A percentile compares a stretch with the other conserved stretches of the same genome.
Conservation (phyloP, 1,140 invertebrate species). For the Holcopasites calliopsidis region DNA sequence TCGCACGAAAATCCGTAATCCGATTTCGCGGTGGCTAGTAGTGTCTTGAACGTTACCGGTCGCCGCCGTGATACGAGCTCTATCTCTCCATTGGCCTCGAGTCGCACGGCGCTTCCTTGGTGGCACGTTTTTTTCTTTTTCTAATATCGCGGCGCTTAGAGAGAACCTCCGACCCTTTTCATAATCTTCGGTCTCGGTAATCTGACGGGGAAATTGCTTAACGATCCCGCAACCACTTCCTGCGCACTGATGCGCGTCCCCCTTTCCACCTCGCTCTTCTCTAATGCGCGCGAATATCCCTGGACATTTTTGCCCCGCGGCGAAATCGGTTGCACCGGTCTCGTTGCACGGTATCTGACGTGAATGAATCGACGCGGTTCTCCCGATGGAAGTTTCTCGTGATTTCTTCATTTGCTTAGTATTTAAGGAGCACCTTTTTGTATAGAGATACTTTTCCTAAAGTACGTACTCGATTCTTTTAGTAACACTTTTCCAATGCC, state of each 20-base stretch:
- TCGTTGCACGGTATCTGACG: background rate
- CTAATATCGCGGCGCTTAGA: background rate
- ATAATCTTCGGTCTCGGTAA: conserved; percentile 32
- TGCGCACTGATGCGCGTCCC: background rate
- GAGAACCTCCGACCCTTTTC: conserved; percentile 7
- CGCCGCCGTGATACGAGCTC: background rate
- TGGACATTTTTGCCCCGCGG: conserved; percentile 9
- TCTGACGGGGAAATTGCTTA: conserved; percentile 56
- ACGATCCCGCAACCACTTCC: conserved; percentile 36
- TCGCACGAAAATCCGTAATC: conserved; percentile 27
- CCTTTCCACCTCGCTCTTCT: background rate
- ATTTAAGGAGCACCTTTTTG: too few species aligned
- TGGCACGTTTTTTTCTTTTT: background rate
- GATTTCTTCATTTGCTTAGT: background rate
- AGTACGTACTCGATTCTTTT: too few species aligned
- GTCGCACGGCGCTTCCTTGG: conserved; percentile 8
- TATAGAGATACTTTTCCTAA: too few species aligned
- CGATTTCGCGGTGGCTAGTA: conserved; percentile 22
- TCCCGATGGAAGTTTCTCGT: too few species aligned
- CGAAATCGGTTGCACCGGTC: background rate
- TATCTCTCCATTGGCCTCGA: background rate
- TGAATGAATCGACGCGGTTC: too few species aligned
- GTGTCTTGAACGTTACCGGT: background rate
- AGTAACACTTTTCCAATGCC: too few species aligned
- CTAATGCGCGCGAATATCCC: background rate